Percentiles rank a stretch among this genome's conserved stretches.
phyloP scores from a whole-genome alignment of 2,797 vertebrate genomes.

The Ctenochaetus hawaiiensis region DNA sequence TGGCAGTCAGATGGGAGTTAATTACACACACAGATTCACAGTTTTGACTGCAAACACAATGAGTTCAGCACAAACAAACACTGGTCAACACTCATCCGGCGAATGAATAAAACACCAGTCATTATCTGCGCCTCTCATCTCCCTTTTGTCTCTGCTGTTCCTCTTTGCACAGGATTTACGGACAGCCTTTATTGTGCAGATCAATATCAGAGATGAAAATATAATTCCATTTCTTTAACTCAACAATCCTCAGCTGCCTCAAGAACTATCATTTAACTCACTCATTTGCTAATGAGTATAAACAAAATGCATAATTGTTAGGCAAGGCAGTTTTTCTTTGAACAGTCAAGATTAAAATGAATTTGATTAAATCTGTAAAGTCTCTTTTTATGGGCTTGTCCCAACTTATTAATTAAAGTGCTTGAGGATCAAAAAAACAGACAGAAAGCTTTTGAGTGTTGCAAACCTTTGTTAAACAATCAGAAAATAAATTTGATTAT shows the following conservation, averaged over 20 bases:
- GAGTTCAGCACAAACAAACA: slow-evolving; percentile 75
- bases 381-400: slow-evolving; percentile 37
- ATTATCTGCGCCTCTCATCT: slow-evolving; percentile 75
- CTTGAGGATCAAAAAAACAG: slow-evolving; percentile 38
- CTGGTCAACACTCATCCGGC: slow-evolving; percentile 75
- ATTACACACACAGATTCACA: slow-evolving; percentile 71
- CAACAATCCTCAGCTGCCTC: slow-evolving; percentile 41
- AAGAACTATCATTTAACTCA: slow-evolving; percentile 56
- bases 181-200: slow-evolving; percentile 65
- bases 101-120: slow-evolving; percentile 76
- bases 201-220: slow-evolving; percentile 60
- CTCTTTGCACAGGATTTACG: slow-evolving; percentile 72
- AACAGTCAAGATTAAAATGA: slow-evolving; percentile 53
- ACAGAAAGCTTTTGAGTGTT: slow-evolving; percentile 19
- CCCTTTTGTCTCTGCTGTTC: slow-evolving; percentile 66
- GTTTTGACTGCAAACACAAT: slow-evolving; percentile 75
- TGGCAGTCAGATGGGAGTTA: slow-evolving; percentile 70
- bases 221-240: slow-evolving; percentile 37
- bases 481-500: slow-evolving; percentile 36
- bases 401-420: slow-evolving; percentile 49
- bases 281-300: slow-evolving; percentile 61
- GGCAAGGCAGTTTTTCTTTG: slow-evolving; percentile 37
- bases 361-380: slow-evolving; percentile 50
- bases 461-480: slow-evolving; percentile 17
- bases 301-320: slow-evolving; percentile 55